Percentiles rank a stretch among this genome's conserved stretches.
Evolutionary conservation across 1,140 invertebrate species (phyloP).

Genomic region (Muscidifurax raptorellus): DNA sequence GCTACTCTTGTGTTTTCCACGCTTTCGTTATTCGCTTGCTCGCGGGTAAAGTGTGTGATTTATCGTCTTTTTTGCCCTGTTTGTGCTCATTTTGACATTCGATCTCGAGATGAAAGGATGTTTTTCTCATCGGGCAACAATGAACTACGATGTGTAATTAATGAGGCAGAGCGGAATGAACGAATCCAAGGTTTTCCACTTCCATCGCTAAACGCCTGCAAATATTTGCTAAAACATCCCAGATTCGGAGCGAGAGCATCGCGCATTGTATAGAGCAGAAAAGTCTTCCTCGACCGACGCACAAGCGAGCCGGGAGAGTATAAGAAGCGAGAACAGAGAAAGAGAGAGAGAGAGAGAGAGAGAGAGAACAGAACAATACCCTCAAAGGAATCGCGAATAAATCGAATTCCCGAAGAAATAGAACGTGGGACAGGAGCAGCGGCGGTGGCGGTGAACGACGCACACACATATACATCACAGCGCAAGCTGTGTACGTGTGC

Average conservation of each 20-base stretch:
- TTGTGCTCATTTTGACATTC: not conserved
- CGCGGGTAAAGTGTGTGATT: slow-evolving; percentile 45
- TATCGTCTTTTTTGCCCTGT: slow-evolving; percentile 8
- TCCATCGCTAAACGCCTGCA: no score
- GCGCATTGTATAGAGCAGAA: not conserved
- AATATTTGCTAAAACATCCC: not conserved
- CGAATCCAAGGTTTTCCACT: not conserved
- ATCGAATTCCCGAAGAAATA: slow-evolving; percentile 50
- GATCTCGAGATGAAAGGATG: no score
- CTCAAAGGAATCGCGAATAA: slow-evolving; percentile 52
- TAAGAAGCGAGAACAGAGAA: not conserved
- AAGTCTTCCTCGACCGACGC: not conserved
- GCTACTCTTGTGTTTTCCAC: not conserved
- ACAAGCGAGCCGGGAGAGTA: no score
- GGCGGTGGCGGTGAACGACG: not conserved
- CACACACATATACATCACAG: not conserved
- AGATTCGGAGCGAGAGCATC: no score
- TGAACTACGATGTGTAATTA: not conserved
- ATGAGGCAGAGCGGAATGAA: not conserved
- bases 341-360: slow-evolving; percentile 1
- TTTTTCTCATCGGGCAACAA: not conserved
- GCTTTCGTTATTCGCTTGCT: not conserved
- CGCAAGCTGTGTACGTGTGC: not conserved
- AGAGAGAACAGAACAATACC: slow-evolving; percentile 40
- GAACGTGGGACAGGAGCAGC: slow-evolving; percentile 35